A percentile compares a stretch with the other conserved stretches of the same genome.
Evolutionary conservation across 1,140 invertebrate genomes (phyloP).

Genomic region (Stratiolaelaps scimitus): DNA sequence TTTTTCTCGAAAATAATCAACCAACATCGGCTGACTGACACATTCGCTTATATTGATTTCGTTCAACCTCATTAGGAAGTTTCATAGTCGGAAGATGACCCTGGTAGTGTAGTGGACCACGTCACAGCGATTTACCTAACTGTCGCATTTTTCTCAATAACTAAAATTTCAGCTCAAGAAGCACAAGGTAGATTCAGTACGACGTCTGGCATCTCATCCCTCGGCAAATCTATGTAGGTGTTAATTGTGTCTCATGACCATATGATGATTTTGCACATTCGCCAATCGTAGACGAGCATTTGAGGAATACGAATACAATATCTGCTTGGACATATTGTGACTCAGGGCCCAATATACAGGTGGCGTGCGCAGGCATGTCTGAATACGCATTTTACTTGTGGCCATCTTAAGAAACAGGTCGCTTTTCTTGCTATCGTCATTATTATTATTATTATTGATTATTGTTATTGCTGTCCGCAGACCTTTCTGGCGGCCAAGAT

Average conservation of each 20-base stretch:
- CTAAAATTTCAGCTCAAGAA: slow-evolving; percentile 45
- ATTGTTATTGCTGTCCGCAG: too few species aligned
- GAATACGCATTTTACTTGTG: slow-evolving; percentile 1
- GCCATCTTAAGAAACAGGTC: slow-evolving; percentile 12
- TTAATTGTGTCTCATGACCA: neutral
- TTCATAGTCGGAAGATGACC: too few species aligned
- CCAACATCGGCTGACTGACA: too few species aligned
- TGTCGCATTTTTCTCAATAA: slow-evolving; percentile 6
- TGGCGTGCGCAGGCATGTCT: neutral
- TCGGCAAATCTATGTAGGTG: slow-evolving; percentile 80
- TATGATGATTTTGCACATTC: neutral
- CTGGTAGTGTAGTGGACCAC: too few species aligned
- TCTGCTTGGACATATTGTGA: slow-evolving; percentile 7
- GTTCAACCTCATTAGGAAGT: too few species aligned
- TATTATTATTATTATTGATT: too few species aligned
- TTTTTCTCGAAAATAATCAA: too few species aligned
- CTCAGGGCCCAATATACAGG: neutral
- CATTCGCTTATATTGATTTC: too few species aligned
- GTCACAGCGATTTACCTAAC: too few species aligned
- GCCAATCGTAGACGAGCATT: neutral
- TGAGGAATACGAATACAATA: slow-evolving; percentile 27
- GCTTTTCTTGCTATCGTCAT: too few species aligned
- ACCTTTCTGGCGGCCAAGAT: slow-evolving; percentile 90
- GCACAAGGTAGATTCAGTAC: slow-evolving; percentile 69
- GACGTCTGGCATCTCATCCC: slow-evolving; percentile 88